Conservation (phyloP, 2,113 vertebrate species). For the Atrichornis clamosus region DNA sequence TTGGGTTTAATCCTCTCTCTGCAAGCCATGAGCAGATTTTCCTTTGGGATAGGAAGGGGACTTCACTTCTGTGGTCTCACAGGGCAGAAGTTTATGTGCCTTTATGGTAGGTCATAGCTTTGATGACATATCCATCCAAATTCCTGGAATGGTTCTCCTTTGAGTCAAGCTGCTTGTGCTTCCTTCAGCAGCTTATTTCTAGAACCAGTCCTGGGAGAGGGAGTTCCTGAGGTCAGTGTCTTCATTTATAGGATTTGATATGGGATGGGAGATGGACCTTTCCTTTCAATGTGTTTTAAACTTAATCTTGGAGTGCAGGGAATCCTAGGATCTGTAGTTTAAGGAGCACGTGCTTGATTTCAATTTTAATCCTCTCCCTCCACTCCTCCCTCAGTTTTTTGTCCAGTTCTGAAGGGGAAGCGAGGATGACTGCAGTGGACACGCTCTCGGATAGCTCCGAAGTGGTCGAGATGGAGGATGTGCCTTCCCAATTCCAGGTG, state of each 20-base stretch:
- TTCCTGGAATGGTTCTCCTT: constrained; percentile 20
- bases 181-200: background rate
- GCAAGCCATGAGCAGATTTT: background rate
- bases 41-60: background rate
- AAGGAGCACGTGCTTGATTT: background rate
- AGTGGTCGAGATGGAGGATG: constrained; percentile 83
- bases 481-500: constrained; percentile 84
- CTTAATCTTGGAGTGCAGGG: background rate
- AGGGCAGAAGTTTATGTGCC: background rate
- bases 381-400: constrained; percentile 61
- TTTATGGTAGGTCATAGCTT: background rate
- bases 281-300: background rate
- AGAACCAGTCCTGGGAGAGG: background rate
- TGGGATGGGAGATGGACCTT: background rate
- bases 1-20: background rate
- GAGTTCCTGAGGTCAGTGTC: background rate
- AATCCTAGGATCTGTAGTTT: background rate
- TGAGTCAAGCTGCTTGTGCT: background rate
- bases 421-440: constrained; percentile 83
- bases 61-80: background rate
- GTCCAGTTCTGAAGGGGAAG: constrained; percentile 68
- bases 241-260: background rate
- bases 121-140: background rate
- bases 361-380: background rate
- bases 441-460: constrained; percentile 76